A percentile compares a stretch with the other conserved stretches of the same genome.
Evolutionary conservation across 2,113 vertebrate genomes (phyloP).

Genomic region (Pluvialis apricaria): DNA sequence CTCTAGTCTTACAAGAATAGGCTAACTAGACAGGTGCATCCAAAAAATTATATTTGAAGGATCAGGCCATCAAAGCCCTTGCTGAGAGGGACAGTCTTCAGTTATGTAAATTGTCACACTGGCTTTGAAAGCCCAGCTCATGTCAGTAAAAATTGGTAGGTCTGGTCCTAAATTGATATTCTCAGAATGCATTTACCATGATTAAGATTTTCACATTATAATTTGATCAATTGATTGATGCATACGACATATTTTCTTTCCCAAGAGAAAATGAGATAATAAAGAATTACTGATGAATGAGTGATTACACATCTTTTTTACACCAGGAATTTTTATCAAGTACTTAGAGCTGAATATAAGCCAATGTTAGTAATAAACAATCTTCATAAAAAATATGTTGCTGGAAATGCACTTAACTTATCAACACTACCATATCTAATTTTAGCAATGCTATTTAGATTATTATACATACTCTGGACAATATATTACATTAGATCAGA

Average conservation of each 20-base stretch:
- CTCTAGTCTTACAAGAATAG: background rate
- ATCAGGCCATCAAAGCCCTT: background rate
- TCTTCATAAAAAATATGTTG: conserved; percentile 30
- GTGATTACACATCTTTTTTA: conserved; percentile 18
- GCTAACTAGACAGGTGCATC: background rate
- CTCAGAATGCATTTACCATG: background rate
- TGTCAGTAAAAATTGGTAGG: background rate
- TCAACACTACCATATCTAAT: conserved; percentile 30
- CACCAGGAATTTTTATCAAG: conserved; percentile 37
- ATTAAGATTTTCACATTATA: conserved; percentile 36
- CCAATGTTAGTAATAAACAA: conserved; percentile 29
- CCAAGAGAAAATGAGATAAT: conserved; percentile 37
- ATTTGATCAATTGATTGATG: conserved; percentile 48
- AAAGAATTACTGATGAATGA: conserved; percentile 47
- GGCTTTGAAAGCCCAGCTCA: background rate
- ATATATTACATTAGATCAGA: conserved; percentile 17
- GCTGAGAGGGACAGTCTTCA: background rate
- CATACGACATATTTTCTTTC: background rate
- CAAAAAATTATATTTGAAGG: conserved; percentile 2
- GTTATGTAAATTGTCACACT: background rate
- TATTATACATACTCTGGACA: conserved; percentile 36
- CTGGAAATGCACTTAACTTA: conserved; percentile 51
- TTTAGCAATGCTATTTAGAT: conserved; percentile 41
- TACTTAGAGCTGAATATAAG: conserved; percentile 25
- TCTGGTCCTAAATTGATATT: background rate